Evolutionary conservation across 2,888 invertebrate genomes (phyloP), one percentile per base, ranked within the genome.

Genomic region (Deilephila elpenor): DNA sequence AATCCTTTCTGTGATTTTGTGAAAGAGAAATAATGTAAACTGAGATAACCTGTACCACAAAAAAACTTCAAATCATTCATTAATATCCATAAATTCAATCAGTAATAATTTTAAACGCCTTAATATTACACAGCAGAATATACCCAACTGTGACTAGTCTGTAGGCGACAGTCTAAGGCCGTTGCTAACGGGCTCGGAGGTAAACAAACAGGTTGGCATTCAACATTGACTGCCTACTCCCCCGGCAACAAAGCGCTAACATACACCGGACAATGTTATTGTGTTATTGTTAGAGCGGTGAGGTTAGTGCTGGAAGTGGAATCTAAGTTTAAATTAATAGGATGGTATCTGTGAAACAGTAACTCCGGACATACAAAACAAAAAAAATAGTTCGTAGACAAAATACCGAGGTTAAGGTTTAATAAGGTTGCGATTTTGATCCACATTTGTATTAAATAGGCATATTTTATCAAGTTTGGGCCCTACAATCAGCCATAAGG

Each of bases 181-280:
- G 56, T 56, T n/a, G 72, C 59, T 73, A 73, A 73, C 67, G 37
- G 67, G 37, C 25, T 17, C 59, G 56, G 34, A 62, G 56, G 64
- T 73, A 67, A 64, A 73, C 64, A 56, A 29, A 67, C 56, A 73
- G 64, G 64, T 67, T 59, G 37, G 37, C 53, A 72, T 73, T 67
- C 72, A 67, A 37, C 59, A 73, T 37, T 59, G 25, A 59, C 59
- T 73, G 59, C 72, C 72, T 73, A 73, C 67, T 62, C 37, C 25
- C 59, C 56, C 56, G 25, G 56, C 56, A 34, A 44, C 64, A 73
- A 64, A 67, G 67, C 64, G 67, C 59, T 29, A 73, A 73, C 56
- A 67, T 67, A 73, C 72, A 67, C 34, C 56, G 56, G 34, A 73
- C 72, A 72, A 72, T 76, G 74, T 44, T 53, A 71, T 71, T 59